Conservation (phyloP, 2,888 invertebrate species). For the Conomelus anceps region DNA sequence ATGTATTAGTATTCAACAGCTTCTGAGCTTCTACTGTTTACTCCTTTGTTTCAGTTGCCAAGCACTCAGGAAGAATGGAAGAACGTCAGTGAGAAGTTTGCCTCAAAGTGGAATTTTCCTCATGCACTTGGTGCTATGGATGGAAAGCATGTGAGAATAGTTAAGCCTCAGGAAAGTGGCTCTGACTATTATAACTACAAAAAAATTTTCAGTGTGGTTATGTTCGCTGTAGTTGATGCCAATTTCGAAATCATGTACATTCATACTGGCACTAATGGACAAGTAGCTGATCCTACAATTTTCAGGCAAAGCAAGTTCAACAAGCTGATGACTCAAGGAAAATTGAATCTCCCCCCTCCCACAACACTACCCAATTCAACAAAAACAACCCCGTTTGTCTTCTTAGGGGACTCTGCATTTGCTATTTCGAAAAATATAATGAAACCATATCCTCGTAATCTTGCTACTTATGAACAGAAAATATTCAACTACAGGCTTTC, state of each 20-base stretch:
- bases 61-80: not conserved
- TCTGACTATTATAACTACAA: not conserved
- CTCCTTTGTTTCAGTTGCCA: conserved; percentile 1
- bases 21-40: not conserved
- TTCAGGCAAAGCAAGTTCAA: not conserved
- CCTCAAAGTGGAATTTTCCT: not conserved
- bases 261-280: not conserved
- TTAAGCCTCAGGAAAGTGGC: not conserved
- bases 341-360: not conserved
- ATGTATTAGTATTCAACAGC: not conserved
- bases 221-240: not conserved
- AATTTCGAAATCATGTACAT: not conserved
- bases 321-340: not conserved
- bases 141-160: not conserved
- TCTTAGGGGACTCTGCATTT: not conserved
- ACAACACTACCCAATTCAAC: not conserved
- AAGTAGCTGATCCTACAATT: not conserved
- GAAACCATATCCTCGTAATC: not conserved
- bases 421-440: not conserved
- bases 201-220: not conserved
- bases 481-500: not conserved
- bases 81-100: not conserved
- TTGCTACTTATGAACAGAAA: not conserved
- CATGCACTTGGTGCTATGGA: not conserved
- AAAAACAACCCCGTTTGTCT: not conserved